Percentiles rank a stretch among this genome's conserved stretches.
Evolutionary conservation across 2,113 vertebrate species (phyloP).

Genomic region (Chaetura pelagica): DNA sequence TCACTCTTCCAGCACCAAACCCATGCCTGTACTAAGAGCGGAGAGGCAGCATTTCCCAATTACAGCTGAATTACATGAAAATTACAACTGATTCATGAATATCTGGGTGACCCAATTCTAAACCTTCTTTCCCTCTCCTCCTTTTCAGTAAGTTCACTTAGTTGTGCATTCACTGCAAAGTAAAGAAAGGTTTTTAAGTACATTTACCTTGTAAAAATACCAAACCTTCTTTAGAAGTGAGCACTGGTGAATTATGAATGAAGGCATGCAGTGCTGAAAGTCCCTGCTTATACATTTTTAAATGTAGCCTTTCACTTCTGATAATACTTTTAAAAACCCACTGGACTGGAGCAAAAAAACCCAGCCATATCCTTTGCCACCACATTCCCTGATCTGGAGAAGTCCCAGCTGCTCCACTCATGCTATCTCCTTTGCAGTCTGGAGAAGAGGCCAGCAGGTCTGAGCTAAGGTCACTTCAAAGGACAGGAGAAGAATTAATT

Average conservation of each 20-base stretch:
- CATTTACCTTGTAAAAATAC: constrained; percentile 62
- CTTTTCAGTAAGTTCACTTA: neutral
- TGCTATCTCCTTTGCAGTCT: neutral
- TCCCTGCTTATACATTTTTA: constrained; percentile 69
- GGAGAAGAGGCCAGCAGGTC: neutral
- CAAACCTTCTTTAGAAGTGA: constrained; percentile 50
- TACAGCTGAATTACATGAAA: neutral
- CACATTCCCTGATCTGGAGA: neutral
- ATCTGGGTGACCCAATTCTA: neutral
- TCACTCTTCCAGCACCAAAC: neutral
- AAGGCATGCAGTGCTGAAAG: constrained; percentile 33
- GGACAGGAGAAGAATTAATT: neutral
- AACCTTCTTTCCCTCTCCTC: neutral
- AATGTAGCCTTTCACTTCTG: constrained; percentile 57
- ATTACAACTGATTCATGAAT: neutral
- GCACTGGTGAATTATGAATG: constrained; percentile 66
- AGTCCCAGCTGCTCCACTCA: neutral
- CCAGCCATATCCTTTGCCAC: neutral
- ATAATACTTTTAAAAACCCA: constrained; percentile 33
- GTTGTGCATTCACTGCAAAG: constrained; percentile 32
- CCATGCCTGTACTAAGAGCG: neutral
- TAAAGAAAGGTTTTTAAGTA: constrained; percentile 66
- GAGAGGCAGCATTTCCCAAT: neutral
- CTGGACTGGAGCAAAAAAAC: neutral
- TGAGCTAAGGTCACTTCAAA: neutral